Base-by-base conservation (phyloP, 2,113 vertebrate genomes). In the Steatornis caripensis region DNA sequence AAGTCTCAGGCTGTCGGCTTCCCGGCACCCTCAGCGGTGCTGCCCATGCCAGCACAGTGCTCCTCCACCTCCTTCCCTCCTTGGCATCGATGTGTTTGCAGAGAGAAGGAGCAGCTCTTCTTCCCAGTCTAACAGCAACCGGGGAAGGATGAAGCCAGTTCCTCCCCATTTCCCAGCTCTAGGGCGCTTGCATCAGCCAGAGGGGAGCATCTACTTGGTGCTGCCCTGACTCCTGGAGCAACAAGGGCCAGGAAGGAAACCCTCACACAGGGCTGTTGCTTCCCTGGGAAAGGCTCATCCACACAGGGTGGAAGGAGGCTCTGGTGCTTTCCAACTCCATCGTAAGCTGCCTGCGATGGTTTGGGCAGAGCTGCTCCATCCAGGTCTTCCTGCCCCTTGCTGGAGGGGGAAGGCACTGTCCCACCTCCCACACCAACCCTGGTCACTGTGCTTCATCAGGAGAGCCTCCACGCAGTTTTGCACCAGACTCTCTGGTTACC, bases 81-180 rank as follows among this genome's bases (percentile, higher is more conserved):
- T 84, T 2, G 2, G 15, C 21, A 75, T 64, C 0, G 0, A 74
- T 36, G n/a, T 3, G 26, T 54, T 58, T 85, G 34, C 11, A 24
- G 34, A 64, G 37, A 72, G 62, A 34, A 74, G 37, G 6, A 82
- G 61, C 5, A 4, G 46, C 60, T 71, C 49, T 79, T 57, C 61
- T 91, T 87, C 80, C 53, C 91, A 76, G 45, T 53, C 64, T 61
- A 30, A 29, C 36, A 55, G 83, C 8, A 1, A 34, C 37, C 48
- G 43, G 23, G 60, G 64, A 80, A 45, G 43, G 71, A 90, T 39
- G 26, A 54, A 91, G 15, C 10, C 36, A 78, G 15, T 49, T 87
- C 45, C 37, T 92, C 14, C 36, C 46, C 7, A 3, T 61, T 90
- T 87, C 92, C 77, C 77, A 80, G 70, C 36, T 32, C 27, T 6